Conservation (phyloP, 2,888 invertebrate genomes). For the Drosophila koepferae region DNA sequence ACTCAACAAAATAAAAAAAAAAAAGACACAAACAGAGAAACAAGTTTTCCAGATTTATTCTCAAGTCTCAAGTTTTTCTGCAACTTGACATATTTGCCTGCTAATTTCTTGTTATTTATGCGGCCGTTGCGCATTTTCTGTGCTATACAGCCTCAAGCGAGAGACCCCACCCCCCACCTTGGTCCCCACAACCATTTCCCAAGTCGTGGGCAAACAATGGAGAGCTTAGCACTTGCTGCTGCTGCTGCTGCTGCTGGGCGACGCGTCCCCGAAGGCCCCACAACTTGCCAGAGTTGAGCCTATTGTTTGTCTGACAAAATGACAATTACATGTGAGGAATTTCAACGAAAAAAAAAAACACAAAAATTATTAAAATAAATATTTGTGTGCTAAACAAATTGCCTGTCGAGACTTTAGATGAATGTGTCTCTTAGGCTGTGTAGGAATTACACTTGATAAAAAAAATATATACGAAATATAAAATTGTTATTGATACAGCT, state of each 20-base stretch:
- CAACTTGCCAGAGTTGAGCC: constrained; percentile 40
- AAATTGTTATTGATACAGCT: constrained; percentile 44
- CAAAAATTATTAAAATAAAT: constrained; percentile 60
- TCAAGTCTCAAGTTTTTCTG: constrained; percentile 35
- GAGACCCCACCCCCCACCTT: neutral
- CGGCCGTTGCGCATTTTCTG: constrained; percentile 56
- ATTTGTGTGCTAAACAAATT: constrained; percentile 64
- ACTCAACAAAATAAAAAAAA: neutral
- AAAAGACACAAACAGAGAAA: constrained; percentile 36
- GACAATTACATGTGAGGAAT: constrained; percentile 79
- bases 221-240: constrained; percentile 41
- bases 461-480: neutral
- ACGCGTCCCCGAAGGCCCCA: constrained; percentile 20
- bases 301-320: constrained; percentile 77
- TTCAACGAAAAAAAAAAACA: constrained; percentile 23
- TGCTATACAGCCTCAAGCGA: constrained; percentile 12
- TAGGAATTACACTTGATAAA: constrained; percentile 16
- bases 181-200: neutral
- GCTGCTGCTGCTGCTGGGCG: constrained; percentile 47
- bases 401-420: constrained; percentile 42
- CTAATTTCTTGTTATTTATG: constrained; percentile 80
- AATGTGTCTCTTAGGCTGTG: neutral
- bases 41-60: constrained; percentile 73
- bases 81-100: constrained; percentile 76
- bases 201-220: constrained; percentile 67